phyloP scores from a whole-genome alignment of 2,888 invertebrate species.

The Notocelia uddmanniana region DNA sequence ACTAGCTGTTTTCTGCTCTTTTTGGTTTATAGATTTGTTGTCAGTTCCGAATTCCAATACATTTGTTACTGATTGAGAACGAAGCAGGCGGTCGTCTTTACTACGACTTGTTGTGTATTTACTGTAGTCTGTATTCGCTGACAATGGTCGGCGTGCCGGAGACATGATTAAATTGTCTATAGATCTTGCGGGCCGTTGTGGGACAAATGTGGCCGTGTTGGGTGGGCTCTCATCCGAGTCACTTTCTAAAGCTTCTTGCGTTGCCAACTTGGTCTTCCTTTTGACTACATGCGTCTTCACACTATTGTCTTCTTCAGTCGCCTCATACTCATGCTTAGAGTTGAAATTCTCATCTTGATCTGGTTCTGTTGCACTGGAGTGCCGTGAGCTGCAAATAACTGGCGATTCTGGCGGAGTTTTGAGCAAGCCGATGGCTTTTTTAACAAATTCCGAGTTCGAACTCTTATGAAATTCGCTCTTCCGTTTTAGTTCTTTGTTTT shows the following conservation, averaged over 20 bases:
- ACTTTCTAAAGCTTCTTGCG: slow-evolving; percentile 48
- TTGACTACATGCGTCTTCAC: slow-evolving; percentile 19
- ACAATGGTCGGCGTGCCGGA: slow-evolving; percentile 70
- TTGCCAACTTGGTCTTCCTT: slow-evolving; percentile 42
- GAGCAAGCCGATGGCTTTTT: slow-evolving; percentile 65
- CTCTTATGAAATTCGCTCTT: slow-evolving; percentile 61
- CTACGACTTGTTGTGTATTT: slow-evolving; percentile 59
- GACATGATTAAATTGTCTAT: slow-evolving; percentile 73
- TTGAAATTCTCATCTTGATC: slow-evolving; percentile 15
- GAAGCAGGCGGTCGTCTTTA: slow-evolving; percentile 53
- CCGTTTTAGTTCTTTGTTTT: slow-evolving; percentile 64
- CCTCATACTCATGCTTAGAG: not conserved
- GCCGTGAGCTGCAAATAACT: slow-evolving; percentile 60
- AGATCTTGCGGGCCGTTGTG: slow-evolving; percentile 62
- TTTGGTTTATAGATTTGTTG: slow-evolving; percentile 44
- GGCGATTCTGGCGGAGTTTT: slow-evolving; percentile 72
- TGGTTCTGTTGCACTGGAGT: slow-evolving; percentile 48
- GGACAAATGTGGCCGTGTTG: slow-evolving; percentile 50
- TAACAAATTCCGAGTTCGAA: slow-evolving; percentile 62
- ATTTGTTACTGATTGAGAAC: slow-evolving; percentile 65
- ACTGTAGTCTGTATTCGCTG: slow-evolving; percentile 60
- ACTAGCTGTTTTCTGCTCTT: slow-evolving; percentile 55
- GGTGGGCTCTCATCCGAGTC: slow-evolving; percentile 61
- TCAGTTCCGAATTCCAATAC: slow-evolving; percentile 53
- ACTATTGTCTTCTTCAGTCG: slow-evolving; percentile 12